A percentile compares a stretch with the other conserved stretches of the same genome.
phyloP scores from a whole-genome alignment of 2,888 invertebrate genomes.

The Pseudeuparius sepicola region DNA sequence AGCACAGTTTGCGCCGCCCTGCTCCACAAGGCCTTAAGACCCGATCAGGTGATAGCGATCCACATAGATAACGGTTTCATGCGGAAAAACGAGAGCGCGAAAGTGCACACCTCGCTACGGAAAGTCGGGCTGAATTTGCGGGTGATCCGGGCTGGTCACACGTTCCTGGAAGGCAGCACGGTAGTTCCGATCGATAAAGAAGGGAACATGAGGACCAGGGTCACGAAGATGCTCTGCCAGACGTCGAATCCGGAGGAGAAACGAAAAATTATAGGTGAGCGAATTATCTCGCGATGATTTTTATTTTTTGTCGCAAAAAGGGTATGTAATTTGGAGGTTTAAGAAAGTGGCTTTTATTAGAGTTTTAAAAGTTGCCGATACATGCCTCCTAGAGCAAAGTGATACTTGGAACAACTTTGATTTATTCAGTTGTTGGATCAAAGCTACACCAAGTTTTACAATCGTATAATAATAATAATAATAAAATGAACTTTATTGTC shows the following conservation, averaged over 20 bases:
- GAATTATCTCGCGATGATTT: too few relatives aligned
- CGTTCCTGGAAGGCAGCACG: conserved; percentile 75
- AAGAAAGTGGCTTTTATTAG: conserved; percentile 14
- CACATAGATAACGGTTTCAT: conserved; percentile 99
- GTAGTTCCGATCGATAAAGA: conserved; percentile 46
- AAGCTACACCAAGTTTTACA: too few relatives aligned
- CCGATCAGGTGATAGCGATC: conserved; percentile 87
- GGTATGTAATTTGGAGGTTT: conserved; percentile 14
- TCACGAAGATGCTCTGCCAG: conserved; percentile 78
- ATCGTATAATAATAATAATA: too few relatives aligned
- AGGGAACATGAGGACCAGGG: conserved; percentile 44
- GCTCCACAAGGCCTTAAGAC: conserved; percentile 77
- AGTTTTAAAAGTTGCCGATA: conserved; percentile 14
- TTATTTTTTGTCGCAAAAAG: too few relatives aligned
- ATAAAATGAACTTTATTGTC: too few relatives aligned
- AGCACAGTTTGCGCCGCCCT: conserved; percentile 99
- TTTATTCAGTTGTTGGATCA: too few relatives aligned
- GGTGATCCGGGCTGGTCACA: conserved; percentile 60
- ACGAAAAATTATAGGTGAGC: conserved; percentile 95
- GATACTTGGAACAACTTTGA: too few relatives aligned
- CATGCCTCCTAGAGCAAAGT: conserved; percentile 16
- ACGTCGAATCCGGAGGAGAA: conserved; percentile 93
- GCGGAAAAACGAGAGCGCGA: conserved; percentile 86
- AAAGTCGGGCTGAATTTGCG: conserved; percentile 39
- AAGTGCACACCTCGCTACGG: conserved; percentile 29